phyloP scores from a whole-genome alignment of 2,797 vertebrate species.

The Urophycis tenuis region DNA sequence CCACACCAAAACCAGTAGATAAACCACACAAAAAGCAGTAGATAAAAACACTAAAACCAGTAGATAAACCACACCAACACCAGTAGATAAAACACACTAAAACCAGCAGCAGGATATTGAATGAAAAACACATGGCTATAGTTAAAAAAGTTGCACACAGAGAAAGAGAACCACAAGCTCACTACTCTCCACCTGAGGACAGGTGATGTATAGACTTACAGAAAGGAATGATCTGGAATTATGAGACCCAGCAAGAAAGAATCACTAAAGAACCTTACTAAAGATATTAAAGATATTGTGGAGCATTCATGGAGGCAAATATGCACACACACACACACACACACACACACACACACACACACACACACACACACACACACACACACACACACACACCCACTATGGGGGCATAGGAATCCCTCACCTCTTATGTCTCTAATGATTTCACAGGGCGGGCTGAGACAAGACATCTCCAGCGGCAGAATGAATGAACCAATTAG shows the following conservation, averaged over 20 bases:
- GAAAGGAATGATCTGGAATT: too few relatives aligned
- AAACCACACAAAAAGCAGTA: too few relatives aligned
- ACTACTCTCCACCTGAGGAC: neutral
- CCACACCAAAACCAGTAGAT: too few relatives aligned
- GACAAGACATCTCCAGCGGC: neutral
- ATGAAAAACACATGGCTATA: neutral
- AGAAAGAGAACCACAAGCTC: neutral
- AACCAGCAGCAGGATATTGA: neutral
- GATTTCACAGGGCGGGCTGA: slow-evolving; percentile 7
- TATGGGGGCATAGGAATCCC: slow-evolving; percentile 3
- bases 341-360: neutral
- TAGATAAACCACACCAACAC: too few relatives aligned
- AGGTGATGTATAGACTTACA: too few relatives aligned
- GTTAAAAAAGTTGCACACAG: neutral
- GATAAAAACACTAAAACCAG: too few relatives aligned
- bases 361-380: neutral
- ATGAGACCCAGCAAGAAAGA: neutral
- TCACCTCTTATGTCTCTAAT: slow-evolving; percentile 9
- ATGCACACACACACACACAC: neutral
- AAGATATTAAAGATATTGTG: neutral
- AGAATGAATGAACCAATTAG: slow-evolving; percentile 8
- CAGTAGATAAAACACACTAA: too few relatives aligned
- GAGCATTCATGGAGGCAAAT: neutral
- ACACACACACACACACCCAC: neutral
- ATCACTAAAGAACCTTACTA: neutral